Percentiles rank a stretch among this genome's conserved stretches.
Conservation (phyloP, 2,797 vertebrate species). For the Bovichtus variegatus region DNA sequence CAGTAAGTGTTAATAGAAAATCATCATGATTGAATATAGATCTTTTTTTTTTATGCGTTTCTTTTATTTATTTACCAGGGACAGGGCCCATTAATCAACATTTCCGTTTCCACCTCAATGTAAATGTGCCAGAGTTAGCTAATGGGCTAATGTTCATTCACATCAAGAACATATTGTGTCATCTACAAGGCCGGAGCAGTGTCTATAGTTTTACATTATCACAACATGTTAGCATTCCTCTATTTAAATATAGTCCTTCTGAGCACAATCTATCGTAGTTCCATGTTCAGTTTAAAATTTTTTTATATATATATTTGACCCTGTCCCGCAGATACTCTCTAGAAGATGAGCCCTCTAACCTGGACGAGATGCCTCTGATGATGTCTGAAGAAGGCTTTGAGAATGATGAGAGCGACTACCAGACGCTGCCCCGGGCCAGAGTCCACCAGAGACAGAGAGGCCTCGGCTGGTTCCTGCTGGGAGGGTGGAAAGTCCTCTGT, state of each 20-base stretch:
- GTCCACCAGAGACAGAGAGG: conserved; percentile 86
- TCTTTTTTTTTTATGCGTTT: background rate
- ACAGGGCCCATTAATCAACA: too few species aligned
- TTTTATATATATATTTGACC: background rate
- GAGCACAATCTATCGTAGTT: background rate
- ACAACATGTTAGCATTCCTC: background rate
- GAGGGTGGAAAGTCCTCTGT: conserved; percentile 94
- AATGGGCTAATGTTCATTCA: too few species aligned
- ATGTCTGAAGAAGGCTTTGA: conserved; percentile 99
- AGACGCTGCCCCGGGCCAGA: conserved; percentile 93
- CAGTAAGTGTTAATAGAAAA: background rate
- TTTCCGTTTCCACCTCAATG: too few species aligned
- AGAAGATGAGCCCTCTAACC: conserved; percentile 94
- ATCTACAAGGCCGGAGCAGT: background rate
- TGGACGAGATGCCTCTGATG: conserved; percentile 99
- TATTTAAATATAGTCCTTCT: background rate
- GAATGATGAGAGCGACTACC: conserved; percentile 97
- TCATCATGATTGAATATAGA: background rate
- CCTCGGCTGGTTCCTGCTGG: conserved; percentile 92
- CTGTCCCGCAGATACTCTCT: conserved; percentile 88
- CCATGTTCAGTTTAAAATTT: background rate
- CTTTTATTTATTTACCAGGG: too few species aligned
- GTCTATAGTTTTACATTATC: background rate
- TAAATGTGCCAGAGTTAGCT: too few species aligned
- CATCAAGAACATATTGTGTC: background rate